Conservation (phyloP, 2,113 vertebrate species). For the Meriones unguiculatus region DNA sequence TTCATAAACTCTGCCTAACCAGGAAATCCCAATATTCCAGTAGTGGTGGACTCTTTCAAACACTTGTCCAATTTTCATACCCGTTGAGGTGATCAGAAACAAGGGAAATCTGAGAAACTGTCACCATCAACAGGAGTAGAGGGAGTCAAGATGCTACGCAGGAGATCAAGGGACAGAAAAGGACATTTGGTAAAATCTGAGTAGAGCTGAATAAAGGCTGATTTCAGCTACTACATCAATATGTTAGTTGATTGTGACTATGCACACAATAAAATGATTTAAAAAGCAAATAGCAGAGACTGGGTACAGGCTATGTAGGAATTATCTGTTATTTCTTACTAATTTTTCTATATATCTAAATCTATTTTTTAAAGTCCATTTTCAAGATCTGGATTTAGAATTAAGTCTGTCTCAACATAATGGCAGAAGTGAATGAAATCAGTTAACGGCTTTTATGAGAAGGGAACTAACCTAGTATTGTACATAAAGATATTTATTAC, state of each 20-base stretch:
- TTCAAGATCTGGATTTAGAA: background rate
- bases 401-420: background rate
- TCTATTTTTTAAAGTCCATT: constrained; percentile 31
- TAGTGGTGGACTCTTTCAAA: background rate
- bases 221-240: background rate
- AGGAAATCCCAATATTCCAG: constrained; percentile 44
- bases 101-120: background rate
- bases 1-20: background rate
- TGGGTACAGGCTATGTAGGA: background rate
- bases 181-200: background rate
- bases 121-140: background rate
- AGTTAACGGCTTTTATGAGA: background rate
- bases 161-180: background rate
- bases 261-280: background rate
- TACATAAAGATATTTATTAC: background rate
- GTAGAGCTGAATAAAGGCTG: background rate
- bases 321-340: background rate
- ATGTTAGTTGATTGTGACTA: background rate
- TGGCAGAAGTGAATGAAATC: background rate
- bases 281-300: background rate
- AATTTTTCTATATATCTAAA: constrained; percentile 29
- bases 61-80: background rate
- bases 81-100: background rate
- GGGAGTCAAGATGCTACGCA: background rate
- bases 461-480: background rate